A percentile compares a stretch with the other conserved stretches of the same genome.
Evolutionary conservation across 2,113 vertebrate species (phyloP).

Genomic region (Rutilus rutilus): DNA sequence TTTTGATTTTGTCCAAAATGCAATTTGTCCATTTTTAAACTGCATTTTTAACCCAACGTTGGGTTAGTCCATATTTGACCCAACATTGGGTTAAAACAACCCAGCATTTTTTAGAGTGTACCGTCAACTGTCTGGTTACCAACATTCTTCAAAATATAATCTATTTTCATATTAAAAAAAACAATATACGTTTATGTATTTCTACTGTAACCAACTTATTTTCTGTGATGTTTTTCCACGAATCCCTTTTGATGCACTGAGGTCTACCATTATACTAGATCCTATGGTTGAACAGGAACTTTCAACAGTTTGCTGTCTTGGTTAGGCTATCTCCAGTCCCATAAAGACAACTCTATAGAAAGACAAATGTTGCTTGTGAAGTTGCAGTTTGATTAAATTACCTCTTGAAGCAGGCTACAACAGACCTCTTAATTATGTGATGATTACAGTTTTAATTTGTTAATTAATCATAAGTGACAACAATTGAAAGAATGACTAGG

Average conservation of each 20-base stretch:
- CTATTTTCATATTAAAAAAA: no score
- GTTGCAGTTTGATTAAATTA: constrained; percentile 24
- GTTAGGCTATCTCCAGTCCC: neutral
- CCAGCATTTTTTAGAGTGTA: no score
- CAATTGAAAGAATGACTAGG: constrained; percentile 1
- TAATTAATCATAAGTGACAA: constrained; percentile 24
- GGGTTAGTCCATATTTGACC: no score
- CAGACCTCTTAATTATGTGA: neutral
- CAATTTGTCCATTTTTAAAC: no score
- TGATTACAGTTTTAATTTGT: constrained; percentile 16
- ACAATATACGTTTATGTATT: no score
- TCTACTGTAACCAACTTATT: neutral
- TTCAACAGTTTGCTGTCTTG: neutral
- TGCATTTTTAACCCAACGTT: no score
- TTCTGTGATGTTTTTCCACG: neutral
- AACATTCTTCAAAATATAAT: no score
- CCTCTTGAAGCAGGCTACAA: neutral
- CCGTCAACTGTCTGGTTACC: no score
- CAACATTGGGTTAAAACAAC: no score
- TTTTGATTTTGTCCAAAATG: no score
- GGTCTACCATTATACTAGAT: neutral
- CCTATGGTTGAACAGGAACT: neutral
- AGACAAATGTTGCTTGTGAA: neutral
- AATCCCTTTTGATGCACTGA: neutral
- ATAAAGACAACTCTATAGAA: neutral